Conservation (phyloP, 2,113 vertebrate species). For the Zapus hudsonius region DNA sequence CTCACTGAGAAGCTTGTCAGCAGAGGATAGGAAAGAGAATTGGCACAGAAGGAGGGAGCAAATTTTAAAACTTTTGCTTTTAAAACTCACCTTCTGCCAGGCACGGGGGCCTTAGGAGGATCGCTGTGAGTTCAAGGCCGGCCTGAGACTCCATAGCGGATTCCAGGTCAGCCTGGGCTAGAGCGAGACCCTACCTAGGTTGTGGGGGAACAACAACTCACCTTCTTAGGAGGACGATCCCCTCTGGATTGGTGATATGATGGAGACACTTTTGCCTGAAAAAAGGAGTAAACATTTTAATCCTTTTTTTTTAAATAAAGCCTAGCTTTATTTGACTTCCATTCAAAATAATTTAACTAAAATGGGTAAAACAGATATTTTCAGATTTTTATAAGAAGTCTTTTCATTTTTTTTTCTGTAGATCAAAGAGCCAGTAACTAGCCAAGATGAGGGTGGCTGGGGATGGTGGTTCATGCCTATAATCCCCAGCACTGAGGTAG, state of each 20-base stretch:
- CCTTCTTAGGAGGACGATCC: conserved; percentile 84
- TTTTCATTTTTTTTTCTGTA: conserved; percentile 11
- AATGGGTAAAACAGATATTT: conserved; percentile 12
- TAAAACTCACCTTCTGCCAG: conserved; percentile 84
- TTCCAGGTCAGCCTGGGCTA: no score
- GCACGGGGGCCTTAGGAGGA: no score
- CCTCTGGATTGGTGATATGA: conserved; percentile 77
- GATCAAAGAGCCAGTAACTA: conserved; percentile 38
- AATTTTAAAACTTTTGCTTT: neutral
- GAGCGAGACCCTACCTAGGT: no score
- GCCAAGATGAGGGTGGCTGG: conserved; percentile 33
- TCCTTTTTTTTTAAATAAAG: neutral
- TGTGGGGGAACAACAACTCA: no score
- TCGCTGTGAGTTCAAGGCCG: no score
- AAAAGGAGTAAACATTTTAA: conserved; percentile 56
- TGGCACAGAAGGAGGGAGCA: neutral
- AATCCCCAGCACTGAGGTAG: no score
- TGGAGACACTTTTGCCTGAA: conserved; percentile 85
- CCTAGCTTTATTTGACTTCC: conserved; percentile 55
- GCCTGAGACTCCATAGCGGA: no score
- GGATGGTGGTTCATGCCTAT: no score
- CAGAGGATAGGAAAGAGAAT: neutral
- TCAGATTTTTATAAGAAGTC: conserved; percentile 7
- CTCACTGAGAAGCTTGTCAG: neutral
- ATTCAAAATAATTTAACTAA: conserved; percentile 53